Conservation (phyloP, 2,888 invertebrate species). For the Spatulosminthurus flaviceps region DNA sequence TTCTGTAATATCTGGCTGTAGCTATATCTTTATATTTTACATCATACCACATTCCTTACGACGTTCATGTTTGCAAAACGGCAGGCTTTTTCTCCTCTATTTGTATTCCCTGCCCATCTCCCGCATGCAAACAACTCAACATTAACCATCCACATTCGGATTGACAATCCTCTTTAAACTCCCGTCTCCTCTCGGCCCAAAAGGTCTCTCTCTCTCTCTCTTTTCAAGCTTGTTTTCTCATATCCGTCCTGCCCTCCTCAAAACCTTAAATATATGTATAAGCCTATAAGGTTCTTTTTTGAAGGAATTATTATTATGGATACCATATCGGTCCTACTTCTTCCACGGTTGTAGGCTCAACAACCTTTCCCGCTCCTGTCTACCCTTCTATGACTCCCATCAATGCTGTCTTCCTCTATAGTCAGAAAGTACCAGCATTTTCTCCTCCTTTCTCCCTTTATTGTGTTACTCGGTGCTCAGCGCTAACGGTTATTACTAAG, state of each 20-base stretch:
- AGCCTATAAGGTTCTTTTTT: neutral
- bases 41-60: neutral
- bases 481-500: too few species aligned
- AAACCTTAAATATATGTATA: neutral
- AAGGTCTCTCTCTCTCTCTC: neutral
- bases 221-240: neutral
- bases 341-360: too few species aligned
- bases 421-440: too few species aligned
- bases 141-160: neutral
- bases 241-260: neutral
- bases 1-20: neutral
- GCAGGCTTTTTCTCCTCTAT: conserved; percentile 22
- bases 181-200: neutral
- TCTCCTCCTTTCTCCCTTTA: too few species aligned
- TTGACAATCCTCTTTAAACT: conserved; percentile 23
- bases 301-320: too few species aligned
- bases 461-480: too few species aligned
- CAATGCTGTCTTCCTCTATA: too few species aligned
- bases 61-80: neutral
- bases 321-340: too few species aligned
- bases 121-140: conserved; percentile 30
- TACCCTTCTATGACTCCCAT: too few species aligned
- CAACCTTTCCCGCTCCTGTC: too few species aligned
- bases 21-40: neutral
- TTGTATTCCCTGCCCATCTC: conserved; percentile 24